Evolutionary conservation across 2,113 vertebrate species (phyloP).

Genomic region (Megalops atlanticus): DNA sequence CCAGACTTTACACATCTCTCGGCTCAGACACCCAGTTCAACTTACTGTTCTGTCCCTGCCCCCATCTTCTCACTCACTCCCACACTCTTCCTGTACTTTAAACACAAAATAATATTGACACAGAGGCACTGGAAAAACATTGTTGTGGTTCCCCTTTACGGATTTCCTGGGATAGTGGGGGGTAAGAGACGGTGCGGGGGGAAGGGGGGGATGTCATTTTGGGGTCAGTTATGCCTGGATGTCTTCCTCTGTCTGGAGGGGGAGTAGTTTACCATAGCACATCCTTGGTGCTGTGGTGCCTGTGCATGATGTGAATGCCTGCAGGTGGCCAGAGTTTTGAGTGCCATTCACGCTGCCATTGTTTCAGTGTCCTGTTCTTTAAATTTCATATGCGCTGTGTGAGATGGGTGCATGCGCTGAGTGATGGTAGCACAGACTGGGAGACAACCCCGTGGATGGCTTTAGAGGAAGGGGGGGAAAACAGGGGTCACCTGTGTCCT

Average conservation of each 20-base stretch:
- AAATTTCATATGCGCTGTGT: no score
- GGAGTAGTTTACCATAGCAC: neutral
- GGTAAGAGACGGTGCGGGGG: conserved; percentile 17
- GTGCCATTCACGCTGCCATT: no score
- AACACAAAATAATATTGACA: conserved; percentile 65
- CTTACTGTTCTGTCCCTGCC: conserved; percentile 31
- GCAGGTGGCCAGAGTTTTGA: no score
- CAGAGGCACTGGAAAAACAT: conserved; percentile 62
- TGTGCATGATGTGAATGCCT: no score
- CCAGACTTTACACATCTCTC: neutral
- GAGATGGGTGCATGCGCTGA: no score
- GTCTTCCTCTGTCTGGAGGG: neutral
- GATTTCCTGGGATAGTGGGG: conserved; percentile 51
- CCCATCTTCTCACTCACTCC: conserved; percentile 56
- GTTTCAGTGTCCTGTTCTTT: no score
- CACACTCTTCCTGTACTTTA: conserved; percentile 53
- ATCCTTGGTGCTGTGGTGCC: no score
- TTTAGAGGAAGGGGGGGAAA: neutral
- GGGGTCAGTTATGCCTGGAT: neutral
- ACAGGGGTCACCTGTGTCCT: neutral
- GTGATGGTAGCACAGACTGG: no score
- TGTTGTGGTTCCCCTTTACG: conserved; percentile 65
- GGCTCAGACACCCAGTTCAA: neutral
- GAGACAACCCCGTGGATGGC: neutral
- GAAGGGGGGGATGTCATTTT: conserved; percentile 1